These are phyloP conservation scores for Mugil cephalus DNA, from an alignment of 2,113 vertebrate genomes.

Conservation along the genomic window DNA sequence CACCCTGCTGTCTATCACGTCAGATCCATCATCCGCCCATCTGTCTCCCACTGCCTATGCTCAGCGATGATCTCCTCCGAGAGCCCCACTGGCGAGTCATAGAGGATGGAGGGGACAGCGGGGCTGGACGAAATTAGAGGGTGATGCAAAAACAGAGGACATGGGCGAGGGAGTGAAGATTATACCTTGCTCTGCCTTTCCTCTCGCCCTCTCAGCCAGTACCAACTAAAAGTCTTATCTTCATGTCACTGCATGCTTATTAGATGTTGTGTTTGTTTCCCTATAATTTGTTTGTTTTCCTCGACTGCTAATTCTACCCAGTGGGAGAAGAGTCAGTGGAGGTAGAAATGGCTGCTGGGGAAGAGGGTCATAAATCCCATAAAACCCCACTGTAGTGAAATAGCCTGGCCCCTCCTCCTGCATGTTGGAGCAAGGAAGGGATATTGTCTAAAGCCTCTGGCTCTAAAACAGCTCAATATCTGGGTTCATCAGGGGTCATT, in stretches of 20 bases:
- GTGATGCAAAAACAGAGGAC: conserved; percentile 50
- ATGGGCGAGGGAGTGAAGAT: conserved; percentile 54
- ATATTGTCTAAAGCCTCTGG: conserved; percentile 79
- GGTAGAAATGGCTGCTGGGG: conserved; percentile 57
- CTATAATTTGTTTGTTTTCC: conserved; percentile 84
- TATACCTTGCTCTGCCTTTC: conserved; percentile 49
- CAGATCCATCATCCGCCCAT: conserved; percentile 87
- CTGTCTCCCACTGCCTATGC: conserved; percentile 80
- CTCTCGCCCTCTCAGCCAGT: conserved; percentile 32
- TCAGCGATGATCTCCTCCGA: conserved; percentile 70
- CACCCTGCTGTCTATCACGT: conserved; percentile 84
- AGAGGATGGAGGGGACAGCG: conserved; percentile 51
- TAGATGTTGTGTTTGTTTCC: conserved; percentile 77
- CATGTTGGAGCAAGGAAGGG: conserved; percentile 57
- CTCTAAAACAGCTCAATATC: conserved; percentile 82
- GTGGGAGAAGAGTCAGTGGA: conserved; percentile 71
- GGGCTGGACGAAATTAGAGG: conserved; percentile 61
- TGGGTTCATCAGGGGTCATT: conserved; percentile 77
- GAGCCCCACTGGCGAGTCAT: conserved; percentile 62
- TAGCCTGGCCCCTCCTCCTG: conserved; percentile 49
- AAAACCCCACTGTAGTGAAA: conserved; percentile 69
- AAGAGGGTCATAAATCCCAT: conserved; percentile 80
- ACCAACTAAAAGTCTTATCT: conserved; percentile 59
- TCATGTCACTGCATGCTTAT: conserved; percentile 79
- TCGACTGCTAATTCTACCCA: conserved; percentile 77